Evolutionary conservation across 2,888 invertebrate genomes (phyloP), one percentile per base, ranked within the genome.

Genomic region (Callyntrura guangdongensis): DNA sequence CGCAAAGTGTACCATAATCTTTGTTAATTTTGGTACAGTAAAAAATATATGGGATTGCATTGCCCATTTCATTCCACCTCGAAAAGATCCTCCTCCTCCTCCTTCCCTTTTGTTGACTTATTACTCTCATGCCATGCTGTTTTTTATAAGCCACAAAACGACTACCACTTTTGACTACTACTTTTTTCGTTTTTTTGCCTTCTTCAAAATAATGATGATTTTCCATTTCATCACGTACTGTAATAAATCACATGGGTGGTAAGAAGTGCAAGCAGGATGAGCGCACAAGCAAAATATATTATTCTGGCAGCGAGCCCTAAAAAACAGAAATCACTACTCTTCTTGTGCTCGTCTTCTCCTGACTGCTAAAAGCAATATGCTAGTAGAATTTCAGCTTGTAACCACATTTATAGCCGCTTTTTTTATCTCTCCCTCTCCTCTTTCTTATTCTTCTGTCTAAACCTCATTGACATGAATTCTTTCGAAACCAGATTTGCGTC

Each of bases 201-300:
- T 72, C 25, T 56, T 56, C n/a, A 82, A 88, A 88, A 88, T 88
- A 72, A 87, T 87, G 86, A 81, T 87, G 69, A 88, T 88, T 88
- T 81, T 82, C 88, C 82, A 88, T 82, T 88, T 88, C 88, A 88
- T 88, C 88, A 88, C 88, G 88, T 82, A 88, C 88, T 56, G 88
- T 88, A 88, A 88, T 88, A 88, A 88, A 88, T 88, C 88, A 88
- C 88, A 82, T 47, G 88, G 88, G 88, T 82, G 88, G 88, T 22
- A 82, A 64, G 9, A 83, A 83, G 64, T 45, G 64, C 45, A 83
- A 47, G 64, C 64, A 64, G 59, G 59, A 36, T 36, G 36, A 81
- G 81, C 9, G n/a, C 25, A 86, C 36, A 59, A 77, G 56, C 20
- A 56, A 59, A 87, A 77, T 86, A 59, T 69, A 53, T 27, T 49